Evolutionary conservation across 2,113 vertebrate species (phyloP).

Genomic region (Callopanchax toddi): DNA sequence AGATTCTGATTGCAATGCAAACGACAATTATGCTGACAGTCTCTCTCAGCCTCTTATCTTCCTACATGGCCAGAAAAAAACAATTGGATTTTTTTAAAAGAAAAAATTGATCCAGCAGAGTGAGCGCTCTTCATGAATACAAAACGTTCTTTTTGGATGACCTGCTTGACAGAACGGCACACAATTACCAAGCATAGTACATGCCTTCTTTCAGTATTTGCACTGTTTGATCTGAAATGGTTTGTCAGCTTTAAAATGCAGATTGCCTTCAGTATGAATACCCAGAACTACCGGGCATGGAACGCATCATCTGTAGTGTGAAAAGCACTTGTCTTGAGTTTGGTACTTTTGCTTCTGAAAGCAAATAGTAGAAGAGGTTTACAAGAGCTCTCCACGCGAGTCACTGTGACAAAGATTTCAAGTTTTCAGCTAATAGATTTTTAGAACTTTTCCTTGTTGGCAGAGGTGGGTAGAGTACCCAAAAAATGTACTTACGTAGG

Average conservation of each 20-base stretch:
- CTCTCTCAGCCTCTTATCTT: constrained; percentile 62
- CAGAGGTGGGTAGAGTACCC: no score
- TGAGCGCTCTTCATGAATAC: constrained; percentile 66
- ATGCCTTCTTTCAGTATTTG: constrained; percentile 55
- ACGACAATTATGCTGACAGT: constrained; percentile 64
- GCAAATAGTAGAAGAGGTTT: constrained; percentile 25
- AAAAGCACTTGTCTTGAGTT: constrained; percentile 21
- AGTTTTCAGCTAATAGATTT: constrained; percentile 39
- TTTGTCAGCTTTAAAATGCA: constrained; percentile 41
- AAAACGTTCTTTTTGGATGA: constrained; percentile 55
- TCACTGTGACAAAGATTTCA: no score
- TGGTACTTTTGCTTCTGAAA: constrained; percentile 20
- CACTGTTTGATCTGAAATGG: constrained; percentile 25
- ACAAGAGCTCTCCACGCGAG: no score
- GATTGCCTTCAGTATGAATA: constrained; percentile 35
- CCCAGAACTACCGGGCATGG: constrained; percentile 15
- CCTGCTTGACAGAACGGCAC: constrained; percentile 56
- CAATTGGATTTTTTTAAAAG: constrained; percentile 58
- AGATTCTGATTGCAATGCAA: constrained; percentile 59
- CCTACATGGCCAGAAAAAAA: constrained; percentile 58
- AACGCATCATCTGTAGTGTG: constrained; percentile 16
- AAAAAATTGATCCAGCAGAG: constrained; percentile 55
- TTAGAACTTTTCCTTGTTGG: no score
- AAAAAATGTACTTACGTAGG: no score
- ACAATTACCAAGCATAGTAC: constrained; percentile 66